Percentiles rank a stretch among this genome's conserved stretches.
Conservation (phyloP, 2,888 invertebrate genomes). For the Nomada goodeniana region DNA sequence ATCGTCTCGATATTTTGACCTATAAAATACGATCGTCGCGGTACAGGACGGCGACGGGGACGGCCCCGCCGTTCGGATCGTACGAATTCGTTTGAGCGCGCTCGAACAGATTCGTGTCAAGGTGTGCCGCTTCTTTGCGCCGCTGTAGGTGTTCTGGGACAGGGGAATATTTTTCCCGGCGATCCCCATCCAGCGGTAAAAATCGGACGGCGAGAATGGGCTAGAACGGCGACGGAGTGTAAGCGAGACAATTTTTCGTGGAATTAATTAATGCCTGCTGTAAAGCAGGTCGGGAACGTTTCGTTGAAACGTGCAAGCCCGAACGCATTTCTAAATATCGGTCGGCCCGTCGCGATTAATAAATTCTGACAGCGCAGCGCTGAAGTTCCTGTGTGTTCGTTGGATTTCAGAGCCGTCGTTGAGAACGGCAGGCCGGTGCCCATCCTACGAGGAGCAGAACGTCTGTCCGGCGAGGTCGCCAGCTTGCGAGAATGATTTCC, state of each 20-base stretch:
- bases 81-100: slow-evolving; percentile 12
- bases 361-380: too few species aligned
- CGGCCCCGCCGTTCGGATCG: slow-evolving; percentile 3
- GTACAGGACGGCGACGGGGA: not conserved
- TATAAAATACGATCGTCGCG: slow-evolving; percentile 33
- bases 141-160: not conserved
- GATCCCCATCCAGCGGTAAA: too few species aligned
- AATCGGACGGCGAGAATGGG: too few species aligned
- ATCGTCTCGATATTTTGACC: slow-evolving; percentile 36
- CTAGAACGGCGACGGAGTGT: too few species aligned
- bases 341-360: too few species aligned
- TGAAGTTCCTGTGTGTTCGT: not conserved
- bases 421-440: slow-evolving; percentile 79
- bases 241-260: too few species aligned
- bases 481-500: slow-evolving; percentile 86
- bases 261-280: too few species aligned
- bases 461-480: slow-evolving; percentile 87
- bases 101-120: slow-evolving; percentile 18
- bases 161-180: not conserved
- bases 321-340: too few species aligned
- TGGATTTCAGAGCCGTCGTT: slow-evolving; percentile 71
- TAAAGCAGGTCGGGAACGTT: too few species aligned
- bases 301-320: too few species aligned
- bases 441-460: slow-evolving; percentile 80
- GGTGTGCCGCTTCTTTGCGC: slow-evolving; percentile 25